Base-by-base conservation (phyloP, 2,888 invertebrate genomes). In the Microdon myrmicae region DNA sequence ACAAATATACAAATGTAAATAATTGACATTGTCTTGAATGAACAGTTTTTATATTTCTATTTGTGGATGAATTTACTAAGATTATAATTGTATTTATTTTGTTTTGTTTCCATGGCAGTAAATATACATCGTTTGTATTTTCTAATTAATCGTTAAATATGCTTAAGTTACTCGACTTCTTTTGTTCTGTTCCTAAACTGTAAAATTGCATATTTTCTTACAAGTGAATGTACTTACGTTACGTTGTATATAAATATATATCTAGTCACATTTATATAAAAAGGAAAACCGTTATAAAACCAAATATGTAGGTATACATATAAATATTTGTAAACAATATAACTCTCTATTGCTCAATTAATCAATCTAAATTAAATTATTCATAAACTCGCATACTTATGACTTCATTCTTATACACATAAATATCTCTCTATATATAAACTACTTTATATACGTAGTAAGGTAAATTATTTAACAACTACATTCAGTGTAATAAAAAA, bases 11-110 rank as follows among this genome's bases (percentile, higher is more conserved):
- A 32, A n/a, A 47, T 34, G 34, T 10, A 12, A 25, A 7, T 19
- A 17, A 2, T 13, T 32, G 13, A 25, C 17, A 3, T 37, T 35
- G n/a, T 43, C 41, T 51, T 58, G 58, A 64, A 43, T 58, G 53
- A 61, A 53, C 45, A 41, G 32, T 64, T 64, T n/a, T 58, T 64
- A 53, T 64, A 64, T 64, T 64, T 64, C 64, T 58, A 58, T 58
- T 53, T 53, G 56, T 51, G 51, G 47, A 64, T 64, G 51, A 64
- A 47, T 58, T 64, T 58, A 41, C 64, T 58, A 64, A 53, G 39
- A 58, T 64, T 58, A 58, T 53, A n/a, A n/a, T n/a, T n/a, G n/a
- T n/a, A n/a, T n/a, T n/a, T 45, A 58, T 53, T 47, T 49, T 58
- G 28, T 19, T 49, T 31, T 34, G 34, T 13, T 3, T 28, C 32